These are phyloP conservation scores for Chiridota heheva DNA, from an alignment of 35 echinoderm and acorn worm genomes.

Conservation along the genomic window DNA sequence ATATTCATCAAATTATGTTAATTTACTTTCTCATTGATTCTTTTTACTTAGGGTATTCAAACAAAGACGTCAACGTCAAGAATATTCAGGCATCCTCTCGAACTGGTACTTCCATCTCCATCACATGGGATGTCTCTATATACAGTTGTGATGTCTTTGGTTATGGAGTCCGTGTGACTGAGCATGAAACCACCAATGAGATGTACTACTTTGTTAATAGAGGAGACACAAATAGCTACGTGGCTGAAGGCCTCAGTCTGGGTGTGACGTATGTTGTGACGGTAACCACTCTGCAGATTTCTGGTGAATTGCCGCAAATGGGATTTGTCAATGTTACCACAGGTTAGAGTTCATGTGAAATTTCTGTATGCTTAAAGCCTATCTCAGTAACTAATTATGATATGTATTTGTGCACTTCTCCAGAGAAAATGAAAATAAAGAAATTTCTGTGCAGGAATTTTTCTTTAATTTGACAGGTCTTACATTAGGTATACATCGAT, in stretches of 20 bases:
- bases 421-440: no score
- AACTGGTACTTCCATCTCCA: slow-evolving; percentile 31
- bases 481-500: no score
- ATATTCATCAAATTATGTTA: no score
- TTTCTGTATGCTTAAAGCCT: no score
- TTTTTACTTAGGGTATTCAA: slow-evolving; percentile 2
- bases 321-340: slow-evolving; percentile 35
- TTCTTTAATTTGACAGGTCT: no score
- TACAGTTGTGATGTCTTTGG: slow-evolving; percentile 67
- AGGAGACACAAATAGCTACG: slow-evolving; percentile 1
- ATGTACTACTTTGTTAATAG: neutral
- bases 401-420: no score
- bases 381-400: no score
- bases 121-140: slow-evolving; percentile 65
- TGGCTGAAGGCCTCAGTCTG: neutral
- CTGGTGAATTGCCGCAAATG: slow-evolving; percentile 34
- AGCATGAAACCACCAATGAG: neutral
- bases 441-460: no score
- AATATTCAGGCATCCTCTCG: slow-evolving; percentile 35
- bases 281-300: slow-evolving; percentile 34
- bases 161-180: slow-evolving; percentile 25
- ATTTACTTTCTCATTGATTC: no score
- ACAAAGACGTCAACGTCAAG: slow-evolving; percentile 45
- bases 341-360: no score
- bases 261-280: slow-evolving; percentile 34